A percentile compares a stretch with the other conserved stretches of the same genome.
Evolutionary conservation across 1,140 invertebrate genomes (phyloP).

Genomic region (Mya arenaria): DNA sequence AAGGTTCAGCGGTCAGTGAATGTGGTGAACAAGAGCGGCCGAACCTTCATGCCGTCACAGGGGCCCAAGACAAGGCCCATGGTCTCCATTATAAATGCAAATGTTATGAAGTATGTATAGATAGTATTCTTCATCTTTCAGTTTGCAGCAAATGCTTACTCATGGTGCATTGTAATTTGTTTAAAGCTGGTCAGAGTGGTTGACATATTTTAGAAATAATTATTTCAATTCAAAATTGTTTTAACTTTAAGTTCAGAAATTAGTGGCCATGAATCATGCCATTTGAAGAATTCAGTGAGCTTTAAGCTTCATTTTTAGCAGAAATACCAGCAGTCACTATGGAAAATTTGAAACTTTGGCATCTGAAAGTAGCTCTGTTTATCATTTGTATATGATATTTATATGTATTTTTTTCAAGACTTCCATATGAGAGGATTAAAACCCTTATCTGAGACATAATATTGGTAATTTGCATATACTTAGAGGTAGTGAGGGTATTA

Average conservation of each 20-base stretch:
- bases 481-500: no score
- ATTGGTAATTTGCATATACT: no score
- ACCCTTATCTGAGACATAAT: no score
- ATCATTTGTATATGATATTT: no score
- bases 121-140: background rate
- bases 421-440: no score
- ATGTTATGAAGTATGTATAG: conserved; percentile 77
- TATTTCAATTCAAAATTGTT: background rate
- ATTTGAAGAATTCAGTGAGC: background rate
- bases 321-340: no score
- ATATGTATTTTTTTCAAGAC: no score
- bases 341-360: no score
- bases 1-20: conserved; percentile 68
- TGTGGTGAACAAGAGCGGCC: conserved; percentile 80
- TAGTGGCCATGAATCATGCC: no score
- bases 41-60: conserved; percentile 77
- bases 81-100: conserved; percentile 78
- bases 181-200: background rate
- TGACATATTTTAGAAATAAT: no score
- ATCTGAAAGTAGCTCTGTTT: no score
- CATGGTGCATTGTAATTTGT: background rate
- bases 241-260: background rate
- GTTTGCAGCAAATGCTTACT: background rate
- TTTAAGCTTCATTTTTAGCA: background rate
- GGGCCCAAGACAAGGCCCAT: conserved; percentile 78